Evolutionary conservation across 2,888 invertebrate genomes (phyloP).

Genomic region (Drosophila yooni): DNA sequence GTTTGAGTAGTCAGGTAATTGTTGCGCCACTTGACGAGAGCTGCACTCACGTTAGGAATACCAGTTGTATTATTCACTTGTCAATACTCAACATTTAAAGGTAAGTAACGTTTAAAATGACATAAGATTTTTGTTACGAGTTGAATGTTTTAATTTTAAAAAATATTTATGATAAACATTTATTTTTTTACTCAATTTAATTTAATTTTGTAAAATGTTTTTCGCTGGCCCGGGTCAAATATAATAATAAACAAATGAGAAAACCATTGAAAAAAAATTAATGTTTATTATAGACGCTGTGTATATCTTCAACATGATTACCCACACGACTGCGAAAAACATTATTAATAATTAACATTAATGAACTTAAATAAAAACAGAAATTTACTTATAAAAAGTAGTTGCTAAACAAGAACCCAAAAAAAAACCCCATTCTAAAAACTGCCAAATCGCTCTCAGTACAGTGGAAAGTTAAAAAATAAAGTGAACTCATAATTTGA

Average conservation of each 20-base stretch:
- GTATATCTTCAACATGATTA: no score
- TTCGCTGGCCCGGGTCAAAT: neutral
- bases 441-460: neutral
- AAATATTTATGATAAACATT: neutral
- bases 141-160: neutral
- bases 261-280: no score
- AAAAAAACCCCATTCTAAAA: neutral
- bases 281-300: no score
- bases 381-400: neutral
- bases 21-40: conserved; percentile 4
- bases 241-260: neutral
- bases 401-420: neutral
- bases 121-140: neutral
- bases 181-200: neutral
- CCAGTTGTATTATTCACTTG: neutral
- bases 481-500: neutral
- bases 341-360: neutral
- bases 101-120: conserved; percentile 14
- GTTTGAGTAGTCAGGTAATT: conserved; percentile 15
- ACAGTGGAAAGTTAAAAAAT: neutral
- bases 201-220: neutral
- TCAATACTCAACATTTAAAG: conserved; percentile 43
- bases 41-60: conserved; percentile 8
- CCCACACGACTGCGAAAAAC: neutral
- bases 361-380: neutral